Percentiles rank a stretch among this genome's conserved stretches.
Evolutionary conservation across 2,797 vertebrate genomes (phyloP).

Genomic region (Lophius americanus): DNA sequence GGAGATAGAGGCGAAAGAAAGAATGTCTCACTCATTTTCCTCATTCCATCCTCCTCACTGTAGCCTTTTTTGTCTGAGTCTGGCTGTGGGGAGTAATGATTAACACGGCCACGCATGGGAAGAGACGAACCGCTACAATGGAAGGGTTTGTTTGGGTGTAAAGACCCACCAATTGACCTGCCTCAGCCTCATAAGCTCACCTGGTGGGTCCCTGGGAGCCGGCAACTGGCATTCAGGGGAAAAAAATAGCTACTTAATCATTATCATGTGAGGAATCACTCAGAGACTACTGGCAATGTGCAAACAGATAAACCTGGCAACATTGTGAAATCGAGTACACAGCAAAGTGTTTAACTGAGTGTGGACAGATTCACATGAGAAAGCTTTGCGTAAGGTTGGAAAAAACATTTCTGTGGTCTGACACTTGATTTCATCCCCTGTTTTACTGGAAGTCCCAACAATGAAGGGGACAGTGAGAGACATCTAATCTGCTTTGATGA

Average conservation of each 20-base stretch:
- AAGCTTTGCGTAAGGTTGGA: conserved; percentile 55
- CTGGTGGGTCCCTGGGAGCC: conserved; percentile 77
- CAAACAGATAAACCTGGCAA: conserved; percentile 78
- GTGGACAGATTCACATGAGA: conserved; percentile 74
- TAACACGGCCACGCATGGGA: conserved; percentile 86
- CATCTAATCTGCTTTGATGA: too few relatives aligned
- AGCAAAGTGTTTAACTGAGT: conserved; percentile 51
- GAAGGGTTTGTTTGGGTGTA: conserved; percentile 80
- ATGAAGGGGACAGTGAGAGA: too few relatives aligned
- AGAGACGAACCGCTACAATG: conserved; percentile 82
- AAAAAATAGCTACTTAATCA: conserved; percentile 73
- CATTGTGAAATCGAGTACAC: conserved; percentile 61
- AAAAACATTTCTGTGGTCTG: conserved; percentile 29
- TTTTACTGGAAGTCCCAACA: not conserved
- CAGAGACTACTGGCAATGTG: conserved; percentile 62
- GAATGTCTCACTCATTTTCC: conserved; percentile 77
- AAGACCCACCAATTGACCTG: conserved; percentile 46
- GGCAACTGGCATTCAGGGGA: conserved; percentile 66
- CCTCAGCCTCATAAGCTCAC: conserved; percentile 70
- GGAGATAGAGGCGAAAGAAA: conserved; percentile 38
- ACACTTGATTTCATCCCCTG: not conserved
- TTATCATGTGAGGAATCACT: conserved; percentile 72
- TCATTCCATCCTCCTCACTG: conserved; percentile 76
- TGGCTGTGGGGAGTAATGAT: conserved; percentile 85
- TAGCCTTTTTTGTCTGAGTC: conserved; percentile 60